Conservation (phyloP, 2,888 invertebrate genomes). For the Nebria brevicollis region DNA sequence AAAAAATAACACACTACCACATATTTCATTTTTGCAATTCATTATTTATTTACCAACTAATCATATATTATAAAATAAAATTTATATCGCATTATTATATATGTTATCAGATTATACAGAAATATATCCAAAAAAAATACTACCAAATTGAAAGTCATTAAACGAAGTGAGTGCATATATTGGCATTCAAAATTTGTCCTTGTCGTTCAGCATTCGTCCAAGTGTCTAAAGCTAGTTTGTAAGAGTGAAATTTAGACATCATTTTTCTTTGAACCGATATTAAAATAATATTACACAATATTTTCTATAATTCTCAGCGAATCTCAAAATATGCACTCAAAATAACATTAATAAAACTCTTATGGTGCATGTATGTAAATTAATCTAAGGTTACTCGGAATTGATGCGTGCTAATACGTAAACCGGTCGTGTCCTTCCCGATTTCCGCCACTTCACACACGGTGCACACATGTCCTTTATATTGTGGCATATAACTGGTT, state of each 20-base stretch:
- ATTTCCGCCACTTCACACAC: conserved; percentile 91
- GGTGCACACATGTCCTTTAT: conserved; percentile 85
- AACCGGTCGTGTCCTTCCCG: conserved; percentile 88
- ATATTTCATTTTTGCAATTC: background rate
- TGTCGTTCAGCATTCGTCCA: too few species aligned
- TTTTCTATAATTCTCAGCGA: too few species aligned
- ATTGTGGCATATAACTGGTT: conserved; percentile 87
- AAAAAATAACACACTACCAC: background rate
- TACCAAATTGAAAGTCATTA: background rate
- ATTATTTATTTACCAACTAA: background rate
- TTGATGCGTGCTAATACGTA: conserved; percentile 83
- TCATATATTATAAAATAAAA: background rate
- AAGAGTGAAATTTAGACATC: too few species aligned
- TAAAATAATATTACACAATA: too few species aligned
- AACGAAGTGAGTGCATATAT: background rate
- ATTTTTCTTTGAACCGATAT: too few species aligned
- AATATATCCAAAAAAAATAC: background rate
- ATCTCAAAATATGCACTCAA: background rate
- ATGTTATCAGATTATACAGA: conserved; percentile 4
- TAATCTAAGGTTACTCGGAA: conserved; percentile 63
- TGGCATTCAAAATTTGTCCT: background rate
- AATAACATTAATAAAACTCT: background rate
- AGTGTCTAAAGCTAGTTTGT: too few species aligned
- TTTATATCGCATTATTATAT: background rate
- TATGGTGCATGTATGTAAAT: background rate